phyloP scores from a whole-genome alignment of 2,797 vertebrate genomes.

The Onychomys arenicola region DNA sequence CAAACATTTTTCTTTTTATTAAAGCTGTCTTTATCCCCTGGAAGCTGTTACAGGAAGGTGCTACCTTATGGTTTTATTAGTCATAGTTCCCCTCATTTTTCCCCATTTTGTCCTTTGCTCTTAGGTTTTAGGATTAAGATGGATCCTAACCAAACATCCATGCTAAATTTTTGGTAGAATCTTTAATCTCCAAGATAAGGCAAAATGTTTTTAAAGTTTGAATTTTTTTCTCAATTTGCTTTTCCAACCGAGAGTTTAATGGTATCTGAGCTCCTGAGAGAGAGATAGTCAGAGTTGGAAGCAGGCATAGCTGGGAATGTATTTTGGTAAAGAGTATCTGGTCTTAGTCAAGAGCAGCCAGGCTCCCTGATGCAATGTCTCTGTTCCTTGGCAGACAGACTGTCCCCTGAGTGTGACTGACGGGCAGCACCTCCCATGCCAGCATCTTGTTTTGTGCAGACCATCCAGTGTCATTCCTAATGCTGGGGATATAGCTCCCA shows the following conservation, averaged over 20 bases:
- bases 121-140: background rate
- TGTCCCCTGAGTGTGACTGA: background rate
- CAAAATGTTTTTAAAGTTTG: background rate
- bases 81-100: background rate
- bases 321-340: slow-evolving; percentile 27
- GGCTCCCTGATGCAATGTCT: background rate
- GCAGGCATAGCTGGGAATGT: background rate
- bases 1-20: slow-evolving; percentile 18
- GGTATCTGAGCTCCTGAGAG: background rate
- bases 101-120: background rate
- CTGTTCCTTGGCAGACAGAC: slow-evolving; percentile 42
- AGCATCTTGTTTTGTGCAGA: background rate
- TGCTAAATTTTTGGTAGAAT: background rate
- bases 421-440: background rate
- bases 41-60: background rate
- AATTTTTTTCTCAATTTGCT: background rate
- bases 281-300: slow-evolving; percentile 34
- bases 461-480: background rate
- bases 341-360: slow-evolving; percentile 54
- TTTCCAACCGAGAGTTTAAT: background rate
- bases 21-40: slow-evolving; percentile 4
- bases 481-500: background rate
- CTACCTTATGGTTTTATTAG: background rate
- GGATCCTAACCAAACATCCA: background rate
- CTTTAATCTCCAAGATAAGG: background rate